Conservation (phyloP, 2,113 vertebrate species). For the Xyliphius kryptos region DNA sequence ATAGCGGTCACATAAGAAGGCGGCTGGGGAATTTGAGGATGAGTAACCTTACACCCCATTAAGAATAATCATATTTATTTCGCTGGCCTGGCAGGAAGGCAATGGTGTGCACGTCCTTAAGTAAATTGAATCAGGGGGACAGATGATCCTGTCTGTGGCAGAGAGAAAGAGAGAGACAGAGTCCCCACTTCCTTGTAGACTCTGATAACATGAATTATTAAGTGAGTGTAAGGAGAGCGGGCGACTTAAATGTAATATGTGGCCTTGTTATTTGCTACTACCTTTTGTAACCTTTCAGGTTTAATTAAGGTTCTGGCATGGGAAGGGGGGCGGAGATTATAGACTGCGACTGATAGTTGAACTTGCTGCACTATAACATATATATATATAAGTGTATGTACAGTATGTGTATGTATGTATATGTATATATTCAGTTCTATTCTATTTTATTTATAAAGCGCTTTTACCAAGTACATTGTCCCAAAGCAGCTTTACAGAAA, state of each 20-base stretch:
- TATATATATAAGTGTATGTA: too few relatives aligned
- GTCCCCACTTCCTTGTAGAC: constrained; percentile 57
- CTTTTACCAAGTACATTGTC: too few relatives aligned
- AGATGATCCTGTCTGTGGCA: constrained; percentile 59
- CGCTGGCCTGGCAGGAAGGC: constrained; percentile 58
- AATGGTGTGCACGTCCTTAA: constrained; percentile 60
- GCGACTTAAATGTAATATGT: constrained; percentile 64
- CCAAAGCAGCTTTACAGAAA: too few relatives aligned
- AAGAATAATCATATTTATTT: constrained; percentile 74
- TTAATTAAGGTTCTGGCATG: constrained; percentile 63
- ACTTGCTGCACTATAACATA: too few relatives aligned
- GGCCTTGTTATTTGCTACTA: constrained; percentile 70
- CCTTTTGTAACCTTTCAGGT: constrained; percentile 72
- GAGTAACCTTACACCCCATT: constrained; percentile 76
- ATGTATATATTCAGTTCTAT: too few relatives aligned
- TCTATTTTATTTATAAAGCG: too few relatives aligned
- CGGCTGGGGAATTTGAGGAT: constrained; percentile 54
- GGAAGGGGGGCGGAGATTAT: constrained; percentile 34
- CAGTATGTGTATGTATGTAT: too few relatives aligned
- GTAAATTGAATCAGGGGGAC: constrained; percentile 54
- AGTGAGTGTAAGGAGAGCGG: constrained; percentile 58
- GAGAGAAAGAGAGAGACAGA: constrained; percentile 54
- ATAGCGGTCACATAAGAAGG: constrained; percentile 58
- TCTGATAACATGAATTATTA: constrained; percentile 67
- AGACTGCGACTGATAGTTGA: too few relatives aligned